Percentiles rank a stretch among this genome's conserved stretches.
Evolutionary conservation across 2,113 vertebrate genomes (phyloP).

Genomic region (Campylorhamphus procurvoides): DNA sequence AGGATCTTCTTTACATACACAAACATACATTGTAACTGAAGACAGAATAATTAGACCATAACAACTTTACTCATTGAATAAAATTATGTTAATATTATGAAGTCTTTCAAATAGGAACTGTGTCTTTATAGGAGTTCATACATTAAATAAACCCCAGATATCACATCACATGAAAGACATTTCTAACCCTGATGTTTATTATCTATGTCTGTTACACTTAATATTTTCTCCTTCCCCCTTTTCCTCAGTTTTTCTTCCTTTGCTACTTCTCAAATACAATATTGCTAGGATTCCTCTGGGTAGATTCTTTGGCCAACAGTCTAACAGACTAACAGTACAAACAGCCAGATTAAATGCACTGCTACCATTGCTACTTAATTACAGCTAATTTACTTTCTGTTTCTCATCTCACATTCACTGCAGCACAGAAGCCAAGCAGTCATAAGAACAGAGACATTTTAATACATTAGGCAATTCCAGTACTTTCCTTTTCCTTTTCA

Average conservation of each 20-base stretch:
- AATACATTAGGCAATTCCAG: not conserved
- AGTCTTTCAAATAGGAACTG: not conserved
- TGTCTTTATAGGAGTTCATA: not conserved
- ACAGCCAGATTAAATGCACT: not conserved
- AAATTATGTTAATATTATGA: not conserved
- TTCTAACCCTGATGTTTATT: not conserved
- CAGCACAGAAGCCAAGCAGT: not conserved
- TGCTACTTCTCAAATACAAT: not conserved
- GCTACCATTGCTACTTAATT: not conserved
- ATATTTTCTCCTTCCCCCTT: not conserved
- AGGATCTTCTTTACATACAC: not conserved
- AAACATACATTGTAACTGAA: not conserved
- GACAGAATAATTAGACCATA: not conserved
- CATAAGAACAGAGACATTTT: not conserved
- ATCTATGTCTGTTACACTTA: not conserved
- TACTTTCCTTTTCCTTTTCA: not conserved
- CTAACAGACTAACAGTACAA: not conserved
- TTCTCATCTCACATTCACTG: not conserved
- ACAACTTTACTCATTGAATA: not conserved
- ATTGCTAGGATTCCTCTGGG: not conserved
- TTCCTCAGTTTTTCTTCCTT: not conserved
- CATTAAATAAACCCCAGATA: not conserved
- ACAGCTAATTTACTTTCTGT: not conserved
- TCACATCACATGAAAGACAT: not conserved
- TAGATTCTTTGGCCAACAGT: not conserved